Conservation (phyloP, 2,113 vertebrate genomes). For the Thalassarche chlororhynchos region DNA sequence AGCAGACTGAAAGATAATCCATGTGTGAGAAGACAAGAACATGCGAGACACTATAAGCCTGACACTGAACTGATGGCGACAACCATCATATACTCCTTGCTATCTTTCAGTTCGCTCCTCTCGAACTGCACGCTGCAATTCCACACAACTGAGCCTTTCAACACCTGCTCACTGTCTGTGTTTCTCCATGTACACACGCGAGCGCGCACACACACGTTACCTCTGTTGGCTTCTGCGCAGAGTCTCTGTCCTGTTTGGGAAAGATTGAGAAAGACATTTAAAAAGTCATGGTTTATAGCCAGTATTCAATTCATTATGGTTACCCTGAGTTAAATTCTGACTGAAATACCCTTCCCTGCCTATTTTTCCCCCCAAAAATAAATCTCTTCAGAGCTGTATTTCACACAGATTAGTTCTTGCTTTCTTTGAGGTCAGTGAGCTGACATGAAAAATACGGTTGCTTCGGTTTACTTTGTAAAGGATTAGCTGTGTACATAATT, state of each 20-base stretch:
- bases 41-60: not conserved
- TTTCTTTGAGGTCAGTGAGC: not conserved
- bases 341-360: not conserved
- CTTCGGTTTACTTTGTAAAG: not conserved
- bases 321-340: not conserved
- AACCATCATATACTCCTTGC: not conserved
- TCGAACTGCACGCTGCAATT: not conserved
- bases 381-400: not conserved
- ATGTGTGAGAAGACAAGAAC: not conserved
- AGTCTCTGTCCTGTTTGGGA: slow-evolving; percentile 70
- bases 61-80: not conserved
- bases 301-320: not conserved
- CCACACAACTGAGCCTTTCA: not conserved
- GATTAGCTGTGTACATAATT: not conserved
- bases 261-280: not conserved
- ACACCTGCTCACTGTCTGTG: not conserved
- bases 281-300: not conserved
- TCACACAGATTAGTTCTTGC: not conserved
- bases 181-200: not conserved
- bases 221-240: slow-evolving; percentile 72
- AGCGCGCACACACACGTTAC: slow-evolving; percentile 35
- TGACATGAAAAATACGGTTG: not conserved
- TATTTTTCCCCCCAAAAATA: not conserved
- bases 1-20: not conserved
- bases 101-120: not conserved